Evolutionary conservation across 2,113 vertebrate species (phyloP).

Genomic region (Procavia capensis): DNA sequence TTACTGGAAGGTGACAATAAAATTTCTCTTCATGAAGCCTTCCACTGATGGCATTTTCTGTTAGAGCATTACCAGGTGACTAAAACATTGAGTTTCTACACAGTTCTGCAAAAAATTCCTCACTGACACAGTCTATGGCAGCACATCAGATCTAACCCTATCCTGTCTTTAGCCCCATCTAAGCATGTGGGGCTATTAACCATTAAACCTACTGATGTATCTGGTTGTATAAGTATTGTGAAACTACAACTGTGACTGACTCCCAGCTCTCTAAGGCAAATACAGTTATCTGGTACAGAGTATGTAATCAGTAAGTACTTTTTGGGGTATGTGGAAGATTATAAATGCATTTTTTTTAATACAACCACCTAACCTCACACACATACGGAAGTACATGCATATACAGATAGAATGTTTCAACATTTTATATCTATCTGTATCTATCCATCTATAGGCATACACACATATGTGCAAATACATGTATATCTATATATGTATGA

Average conservation of each 20-base stretch:
- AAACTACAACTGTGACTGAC: background rate
- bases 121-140: background rate
- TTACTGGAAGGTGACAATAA: too few relatives aligned
- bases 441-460: too few relatives aligned
- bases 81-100: background rate
- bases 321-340: background rate
- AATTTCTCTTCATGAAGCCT: too few relatives aligned
- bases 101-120: background rate
- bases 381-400: too few relatives aligned
- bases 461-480: too few relatives aligned
- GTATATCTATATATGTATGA: background rate
- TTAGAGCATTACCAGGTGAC: too few relatives aligned
- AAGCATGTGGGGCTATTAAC: background rate
- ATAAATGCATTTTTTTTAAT: background rate
- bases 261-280: background rate
- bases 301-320: background rate
- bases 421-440: too few relatives aligned
- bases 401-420: too few relatives aligned
- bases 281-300: background rate
- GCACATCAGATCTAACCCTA: background rate
- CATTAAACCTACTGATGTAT: background rate
- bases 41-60: too few relatives aligned
- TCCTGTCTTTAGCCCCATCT: background rate
- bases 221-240: background rate
- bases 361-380: background rate